Base-by-base conservation (phyloP, 2,113 vertebrate genomes). In the Tragelaphus buxtoni region DNA sequence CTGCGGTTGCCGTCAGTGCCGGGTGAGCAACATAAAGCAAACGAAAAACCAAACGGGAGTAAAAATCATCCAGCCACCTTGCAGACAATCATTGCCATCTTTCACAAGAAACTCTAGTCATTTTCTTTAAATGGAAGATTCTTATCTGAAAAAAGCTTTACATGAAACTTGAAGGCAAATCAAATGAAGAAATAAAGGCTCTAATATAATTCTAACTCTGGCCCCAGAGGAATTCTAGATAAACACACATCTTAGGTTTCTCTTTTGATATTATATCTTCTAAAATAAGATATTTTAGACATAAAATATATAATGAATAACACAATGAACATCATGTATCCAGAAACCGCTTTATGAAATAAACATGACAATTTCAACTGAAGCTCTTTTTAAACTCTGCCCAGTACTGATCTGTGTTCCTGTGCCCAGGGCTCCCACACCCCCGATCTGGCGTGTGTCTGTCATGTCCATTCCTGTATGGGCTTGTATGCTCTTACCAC, bases 71-170 rank as follows among this genome's bases (percentile, higher is more conserved):
- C 11, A 47, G 65, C 35, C 0, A 1, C 83, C 30, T 65, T 5
- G 0, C 24, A 55, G 79, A 42, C 28, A 42, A 8, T 42, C 92
- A 55, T 1, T 18, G 30, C n/a, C 35, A 51, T 42, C 87, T 82
- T 93, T 84, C 7, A 12, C 69, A 51, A 72, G 87, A 84, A 93
- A 39, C 55, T 61, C 22, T 14, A 49, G 45, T 79, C 83, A 86
- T 92, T 91, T 94, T 81, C 87, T 95, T 61, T 90, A 96, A 72
- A 63, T 81, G 84, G 65, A 93, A 94, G 89, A 82, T 61, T 53
- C 76, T 95, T 84, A 84, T 83, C 74, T 80, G 65, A 18, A 77
- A 49, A 60, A 79, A 91, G 69, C 10, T 30, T 11, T 65, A 30
- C 22, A 28, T 81, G 65, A 7, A 90, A 81, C 65, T 77, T 80